A percentile compares a stretch with the other conserved stretches of the same genome.
phyloP scores from a whole-genome alignment of 2,888 invertebrate species.

The Merodon equestris region DNA sequence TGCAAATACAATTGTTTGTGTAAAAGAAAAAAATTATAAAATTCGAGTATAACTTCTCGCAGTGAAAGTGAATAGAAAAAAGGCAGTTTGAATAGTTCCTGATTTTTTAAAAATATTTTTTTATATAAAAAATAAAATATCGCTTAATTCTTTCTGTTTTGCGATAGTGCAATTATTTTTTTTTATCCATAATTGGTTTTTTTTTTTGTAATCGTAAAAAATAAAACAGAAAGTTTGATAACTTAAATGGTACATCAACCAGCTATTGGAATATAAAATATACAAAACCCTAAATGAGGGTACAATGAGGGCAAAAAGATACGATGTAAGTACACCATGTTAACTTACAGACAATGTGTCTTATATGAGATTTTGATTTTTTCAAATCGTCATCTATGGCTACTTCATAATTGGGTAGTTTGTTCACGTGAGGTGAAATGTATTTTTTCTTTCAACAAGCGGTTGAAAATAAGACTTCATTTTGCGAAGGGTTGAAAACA shows the following conservation, averaged over 20 bases:
- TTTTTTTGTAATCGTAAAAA: background rate
- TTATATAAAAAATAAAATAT: constrained; percentile 32
- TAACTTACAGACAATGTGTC: too few relatives aligned
- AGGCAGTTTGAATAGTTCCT: constrained; percentile 43
- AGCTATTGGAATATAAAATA: constrained; percentile 78
- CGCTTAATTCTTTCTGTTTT: too few relatives aligned
- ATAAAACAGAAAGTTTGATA: constrained; percentile 64
- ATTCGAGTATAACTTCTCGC: background rate
- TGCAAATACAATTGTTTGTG: constrained; percentile 46
- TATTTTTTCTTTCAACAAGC: constrained; percentile 18
- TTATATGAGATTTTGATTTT: constrained; percentile 1
- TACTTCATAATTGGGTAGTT: constrained; percentile 13
- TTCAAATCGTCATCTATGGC: background rate
- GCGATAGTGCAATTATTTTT: constrained; percentile 10
- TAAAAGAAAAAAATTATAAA: constrained; percentile 28
- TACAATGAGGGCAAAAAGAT: constrained; percentile 79
- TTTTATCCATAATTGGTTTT: constrained; percentile 52
- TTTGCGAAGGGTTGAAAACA: constrained; percentile 17
- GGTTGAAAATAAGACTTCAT: constrained; percentile 11
- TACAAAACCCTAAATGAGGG: constrained; percentile 78
- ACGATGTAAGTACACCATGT: constrained; percentile 79
- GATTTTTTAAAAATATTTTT: constrained; percentile 39
- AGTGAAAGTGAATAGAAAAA: constrained; percentile 62
- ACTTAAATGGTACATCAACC: constrained; percentile 70
- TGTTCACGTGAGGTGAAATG: constrained; percentile 38